A percentile compares a stretch with the other conserved stretches of the same genome.
Conservation (phyloP, 2,888 invertebrate species). For the Eupelmus urozonus region DNA sequence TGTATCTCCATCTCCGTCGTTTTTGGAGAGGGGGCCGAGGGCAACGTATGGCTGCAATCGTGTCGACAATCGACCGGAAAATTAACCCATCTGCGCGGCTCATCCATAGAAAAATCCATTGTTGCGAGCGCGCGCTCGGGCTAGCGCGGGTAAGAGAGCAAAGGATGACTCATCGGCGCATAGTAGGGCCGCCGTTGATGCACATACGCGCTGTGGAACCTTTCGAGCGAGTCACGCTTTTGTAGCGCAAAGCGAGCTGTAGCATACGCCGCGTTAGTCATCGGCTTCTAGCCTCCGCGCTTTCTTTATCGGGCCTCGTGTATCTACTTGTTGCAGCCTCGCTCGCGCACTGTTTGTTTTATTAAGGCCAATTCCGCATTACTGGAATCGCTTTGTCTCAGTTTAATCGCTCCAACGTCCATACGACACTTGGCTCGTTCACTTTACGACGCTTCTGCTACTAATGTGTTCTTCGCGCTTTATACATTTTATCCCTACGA, state of each 20-base stretch:
- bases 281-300: background rate
- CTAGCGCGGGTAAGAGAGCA: no score
- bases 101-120: background rate
- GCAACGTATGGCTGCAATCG: background rate
- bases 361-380: no score
- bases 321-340: background rate
- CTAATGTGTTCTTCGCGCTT: no score
- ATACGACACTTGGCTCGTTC: no score
- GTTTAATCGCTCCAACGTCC: no score
- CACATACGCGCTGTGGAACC: background rate
- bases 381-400: no score
- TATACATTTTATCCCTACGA: no score
- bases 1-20: background rate
- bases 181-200: background rate
- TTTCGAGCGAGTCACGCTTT: constrained; percentile 13
- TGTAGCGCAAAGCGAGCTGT: no score
- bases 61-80: constrained; percentile 10
- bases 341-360: background rate
- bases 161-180: background rate
- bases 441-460: no score
- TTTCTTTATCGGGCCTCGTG: constrained; percentile 6
- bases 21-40: background rate
- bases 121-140: no score
- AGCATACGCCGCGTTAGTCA: background rate
- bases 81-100: background rate